A percentile compares a stretch with the other conserved stretches of the same genome.
phyloP scores from a whole-genome alignment of 2,113 vertebrate species.

The Spea bombifrons region DNA sequence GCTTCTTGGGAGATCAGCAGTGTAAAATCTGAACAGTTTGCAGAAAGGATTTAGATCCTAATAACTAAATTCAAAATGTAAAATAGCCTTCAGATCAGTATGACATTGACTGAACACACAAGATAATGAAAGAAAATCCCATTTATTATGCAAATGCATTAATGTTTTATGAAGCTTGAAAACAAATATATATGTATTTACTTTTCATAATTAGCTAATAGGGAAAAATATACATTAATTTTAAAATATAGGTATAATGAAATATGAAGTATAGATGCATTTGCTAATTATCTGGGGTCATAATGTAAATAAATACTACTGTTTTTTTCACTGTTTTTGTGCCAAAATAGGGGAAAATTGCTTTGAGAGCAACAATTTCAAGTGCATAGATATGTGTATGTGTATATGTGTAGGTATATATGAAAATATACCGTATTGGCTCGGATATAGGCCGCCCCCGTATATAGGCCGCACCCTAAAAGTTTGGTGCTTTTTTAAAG shows the following conservation, averaged over 20 bases:
- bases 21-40: constrained; percentile 55
- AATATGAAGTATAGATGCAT: not conserved
- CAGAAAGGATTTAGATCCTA: constrained; percentile 52
- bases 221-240: not conserved
- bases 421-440: too few species aligned
- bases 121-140: not conserved
- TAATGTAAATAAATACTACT: too few species aligned
- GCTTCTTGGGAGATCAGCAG: constrained; percentile 59
- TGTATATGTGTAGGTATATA: too few species aligned
- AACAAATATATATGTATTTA: not conserved
- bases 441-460: too few species aligned
- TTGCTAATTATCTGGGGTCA: too few species aligned
- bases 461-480: too few species aligned
- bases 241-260: not conserved
- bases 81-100: constrained; percentile 34
- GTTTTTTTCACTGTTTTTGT: too few species aligned
- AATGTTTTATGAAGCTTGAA: not conserved
- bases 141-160: not conserved
- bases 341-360: too few species aligned
- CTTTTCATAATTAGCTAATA: not conserved
- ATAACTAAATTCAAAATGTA: constrained; percentile 53
- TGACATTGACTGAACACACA: not conserved
- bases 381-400: too few species aligned
- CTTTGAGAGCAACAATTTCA: too few species aligned
- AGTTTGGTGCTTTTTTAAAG: too few species aligned